Percentiles rank a stretch among this genome's conserved stretches.
phyloP scores from a whole-genome alignment of 2,888 invertebrate species.

The Mellilla xanthometata region DNA sequence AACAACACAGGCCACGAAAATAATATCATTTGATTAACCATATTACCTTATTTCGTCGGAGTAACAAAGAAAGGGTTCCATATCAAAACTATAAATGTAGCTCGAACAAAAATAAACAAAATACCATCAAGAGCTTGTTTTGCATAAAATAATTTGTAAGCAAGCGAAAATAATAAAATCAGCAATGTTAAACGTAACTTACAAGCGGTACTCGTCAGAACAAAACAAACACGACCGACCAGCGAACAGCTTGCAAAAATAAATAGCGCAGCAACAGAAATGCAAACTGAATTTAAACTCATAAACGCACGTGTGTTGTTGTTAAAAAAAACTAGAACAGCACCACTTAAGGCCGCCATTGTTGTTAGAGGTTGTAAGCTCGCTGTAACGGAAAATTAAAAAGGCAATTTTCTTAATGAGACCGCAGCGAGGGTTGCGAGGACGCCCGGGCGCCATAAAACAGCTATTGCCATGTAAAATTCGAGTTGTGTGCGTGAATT shows the following conservation, averaged over 20 bases:
- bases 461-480: constrained; percentile 6
- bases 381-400: constrained; percentile 70
- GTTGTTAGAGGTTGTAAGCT: constrained; percentile 38
- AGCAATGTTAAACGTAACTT: constrained; percentile 1
- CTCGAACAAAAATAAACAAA: not conserved
- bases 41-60: not conserved
- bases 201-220: constrained; percentile 14
- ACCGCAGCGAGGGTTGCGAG: constrained; percentile 47
- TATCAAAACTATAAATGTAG: too few species aligned
- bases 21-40: constrained; percentile 6
- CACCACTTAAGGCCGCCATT: constrained; percentile 40
- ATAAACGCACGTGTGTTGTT: constrained; percentile 21
- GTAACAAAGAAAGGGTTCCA: too few species aligned
- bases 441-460: constrained; percentile 23
- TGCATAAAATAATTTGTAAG: constrained; percentile 3
- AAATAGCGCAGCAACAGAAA: constrained; percentile 14
- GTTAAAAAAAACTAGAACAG: constrained; percentile 33
- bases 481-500: constrained; percentile 8
- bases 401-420: constrained; percentile 72
- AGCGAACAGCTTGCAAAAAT: constrained; percentile 8
- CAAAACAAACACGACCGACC: constrained; percentile 11
- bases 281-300: constrained; percentile 22
- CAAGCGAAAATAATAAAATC: constrained; percentile 4
- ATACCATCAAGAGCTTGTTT: not conserved
- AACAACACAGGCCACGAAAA: constrained; percentile 4